A percentile compares a stretch with the other conserved stretches of the same genome.
Evolutionary conservation across 2,888 invertebrate species (phyloP).

Genomic region (Ptilodon capucinus): DNA sequence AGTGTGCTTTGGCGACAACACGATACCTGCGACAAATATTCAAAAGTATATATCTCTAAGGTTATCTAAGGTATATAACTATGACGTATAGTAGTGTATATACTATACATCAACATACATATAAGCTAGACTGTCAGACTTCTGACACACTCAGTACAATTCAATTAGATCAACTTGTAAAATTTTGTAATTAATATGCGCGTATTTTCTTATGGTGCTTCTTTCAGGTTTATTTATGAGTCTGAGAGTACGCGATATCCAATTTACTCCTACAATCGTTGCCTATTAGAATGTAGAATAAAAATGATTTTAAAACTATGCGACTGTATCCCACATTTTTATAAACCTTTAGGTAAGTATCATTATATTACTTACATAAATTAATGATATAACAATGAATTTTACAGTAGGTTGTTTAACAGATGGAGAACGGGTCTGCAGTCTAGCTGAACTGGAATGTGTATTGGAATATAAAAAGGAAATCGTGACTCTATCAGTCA

Average conservation of each 20-base stretch:
- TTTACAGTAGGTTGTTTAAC: constrained; percentile 1
- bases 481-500: constrained; percentile 52
- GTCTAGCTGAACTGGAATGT: constrained; percentile 59
- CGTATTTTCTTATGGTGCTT: neutral
- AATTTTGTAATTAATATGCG: no score
- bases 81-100: no score
- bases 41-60: no score
- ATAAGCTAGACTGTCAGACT: no score
- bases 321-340: constrained; percentile 89
- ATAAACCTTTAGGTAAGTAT: constrained; percentile 83
- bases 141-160: no score
- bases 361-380: neutral
- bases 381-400: neutral
- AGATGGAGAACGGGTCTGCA: constrained; percentile 66
- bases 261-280: constrained; percentile 86
- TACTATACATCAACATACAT: no score
- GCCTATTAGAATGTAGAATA: constrained; percentile 87
- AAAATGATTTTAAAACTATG: constrained; percentile 83
- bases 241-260: constrained; percentile 75
- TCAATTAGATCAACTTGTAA: no score
- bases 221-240: constrained; percentile 63
- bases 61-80: no score
- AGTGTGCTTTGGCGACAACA: no score
- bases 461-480: constrained; percentile 56
- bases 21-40: no score